phyloP scores from a whole-genome alignment of 1,140 invertebrate species.

The Drosophila baimaii region DNA sequence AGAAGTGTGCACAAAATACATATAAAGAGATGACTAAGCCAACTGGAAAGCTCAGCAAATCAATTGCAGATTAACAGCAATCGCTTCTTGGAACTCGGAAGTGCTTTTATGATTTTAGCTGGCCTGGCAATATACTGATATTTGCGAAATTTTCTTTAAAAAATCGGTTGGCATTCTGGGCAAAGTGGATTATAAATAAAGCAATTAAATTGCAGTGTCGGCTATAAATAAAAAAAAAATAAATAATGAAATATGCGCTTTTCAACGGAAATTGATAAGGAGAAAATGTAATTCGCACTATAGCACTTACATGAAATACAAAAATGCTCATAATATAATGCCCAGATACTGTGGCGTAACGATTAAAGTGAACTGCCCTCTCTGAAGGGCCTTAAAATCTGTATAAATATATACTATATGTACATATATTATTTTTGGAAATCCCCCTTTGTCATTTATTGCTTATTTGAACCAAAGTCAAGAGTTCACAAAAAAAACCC shows the following conservation, averaged over 20 bases:
- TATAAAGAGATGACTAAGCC: slow-evolving; percentile 18
- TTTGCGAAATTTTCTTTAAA: not conserved
- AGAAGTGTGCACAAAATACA: not conserved
- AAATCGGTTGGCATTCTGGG: not conserved
- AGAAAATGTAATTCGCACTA: too few species aligned
- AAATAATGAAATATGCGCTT: not conserved
- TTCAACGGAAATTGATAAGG: not conserved
- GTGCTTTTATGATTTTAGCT: not conserved
- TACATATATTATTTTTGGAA: not conserved
- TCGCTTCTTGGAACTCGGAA: slow-evolving; percentile 27
- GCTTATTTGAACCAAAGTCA: not conserved
- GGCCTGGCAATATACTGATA: not conserved
- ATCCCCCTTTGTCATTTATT: not conserved
- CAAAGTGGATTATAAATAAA: not conserved
- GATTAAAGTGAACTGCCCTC: not conserved
- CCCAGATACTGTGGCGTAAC: not conserved
- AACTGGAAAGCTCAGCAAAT: slow-evolving; percentile 14
- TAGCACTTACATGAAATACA: not conserved
- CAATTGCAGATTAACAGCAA: slow-evolving; percentile 14
- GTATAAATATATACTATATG: too few species aligned
- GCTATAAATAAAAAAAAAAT: too few species aligned
- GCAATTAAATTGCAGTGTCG: not conserved
- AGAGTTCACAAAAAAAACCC: not conserved
- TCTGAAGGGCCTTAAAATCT: not conserved
- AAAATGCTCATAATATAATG: not conserved